phyloP scores from a whole-genome alignment of 2,113 vertebrate species.

The Spilogale gracilis region DNA sequence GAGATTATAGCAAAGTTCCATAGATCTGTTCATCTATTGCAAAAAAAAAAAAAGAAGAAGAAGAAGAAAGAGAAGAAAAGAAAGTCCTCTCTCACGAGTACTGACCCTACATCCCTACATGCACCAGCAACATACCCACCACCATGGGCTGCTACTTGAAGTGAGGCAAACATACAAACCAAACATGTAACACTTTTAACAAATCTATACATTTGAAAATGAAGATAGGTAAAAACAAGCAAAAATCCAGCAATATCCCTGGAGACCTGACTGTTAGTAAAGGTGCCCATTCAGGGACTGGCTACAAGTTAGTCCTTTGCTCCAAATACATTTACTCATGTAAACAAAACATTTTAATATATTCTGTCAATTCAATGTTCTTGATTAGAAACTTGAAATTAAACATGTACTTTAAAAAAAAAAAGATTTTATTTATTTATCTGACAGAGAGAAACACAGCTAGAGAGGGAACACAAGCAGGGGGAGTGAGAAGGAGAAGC shows the following conservation, averaged over 20 bases:
- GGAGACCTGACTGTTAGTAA: not conserved
- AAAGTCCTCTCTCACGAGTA: not conserved
- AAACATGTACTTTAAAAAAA: not conserved
- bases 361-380: not conserved
- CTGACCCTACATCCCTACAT: not conserved
- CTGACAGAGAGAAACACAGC: too few species aligned
- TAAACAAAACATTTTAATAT: not conserved
- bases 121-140: not conserved
- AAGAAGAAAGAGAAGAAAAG: not conserved
- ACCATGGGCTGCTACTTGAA: not conserved
- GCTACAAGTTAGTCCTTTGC: not conserved
- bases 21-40: not conserved
- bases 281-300: not conserved
- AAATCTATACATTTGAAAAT: not conserved
- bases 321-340: not conserved
- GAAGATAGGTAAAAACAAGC: not conserved
- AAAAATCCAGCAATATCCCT: not conserved
- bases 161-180: not conserved
- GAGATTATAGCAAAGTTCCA: not conserved
- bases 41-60: not conserved
- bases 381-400: slow-evolving; percentile 29
- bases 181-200: not conserved
- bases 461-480: too few species aligned
- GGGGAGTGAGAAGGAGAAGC: too few species aligned
- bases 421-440: too few species aligned